These are phyloP conservation scores for Keiferia lycopersicella DNA, from an alignment of 2,888 invertebrate genomes.

Conservation along the genomic window DNA sequence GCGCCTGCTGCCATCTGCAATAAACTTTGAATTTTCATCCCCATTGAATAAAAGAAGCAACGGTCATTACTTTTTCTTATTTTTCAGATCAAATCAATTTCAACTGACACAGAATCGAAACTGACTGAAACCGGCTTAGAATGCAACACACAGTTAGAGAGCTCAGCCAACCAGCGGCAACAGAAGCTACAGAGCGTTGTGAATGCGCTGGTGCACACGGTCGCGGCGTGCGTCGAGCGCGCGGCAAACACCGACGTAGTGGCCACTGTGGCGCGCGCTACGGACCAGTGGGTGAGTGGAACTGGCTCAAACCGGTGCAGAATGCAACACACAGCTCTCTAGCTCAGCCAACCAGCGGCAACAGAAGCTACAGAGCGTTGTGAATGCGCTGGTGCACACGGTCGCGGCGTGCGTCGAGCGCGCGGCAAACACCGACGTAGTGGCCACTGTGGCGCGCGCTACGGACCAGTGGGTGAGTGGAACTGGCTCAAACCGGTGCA, in stretches of 20 bases:
- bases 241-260: conserved; percentile 37
- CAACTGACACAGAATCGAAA: conserved; percentile 32
- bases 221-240: conserved; percentile 33
- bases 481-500: conserved; percentile 15
- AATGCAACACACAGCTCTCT: too few species aligned
- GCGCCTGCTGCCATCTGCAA: too few species aligned
- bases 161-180: conserved; percentile 29
- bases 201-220: conserved; percentile 30
- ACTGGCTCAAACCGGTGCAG: too few species aligned
- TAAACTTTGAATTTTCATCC: too few species aligned
- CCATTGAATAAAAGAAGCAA: too few species aligned
- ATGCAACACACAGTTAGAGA: conserved; percentile 31
- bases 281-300: conserved; percentile 54
- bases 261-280: conserved; percentile 40
- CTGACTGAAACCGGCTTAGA: conserved; percentile 21
- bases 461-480: too few species aligned
- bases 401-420: conserved; percentile 34
- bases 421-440: conserved; percentile 36
- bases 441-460: conserved; percentile 40
- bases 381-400: conserved; percentile 32
- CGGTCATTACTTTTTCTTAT: too few species aligned
- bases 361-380: too few species aligned
- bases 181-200: conserved; percentile 29
- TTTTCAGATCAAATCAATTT: conserved; percentile 44
- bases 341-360: too few species aligned